Base-by-base conservation (phyloP, 2,797 vertebrate genomes). In the Cyprinella venusta region DNA sequence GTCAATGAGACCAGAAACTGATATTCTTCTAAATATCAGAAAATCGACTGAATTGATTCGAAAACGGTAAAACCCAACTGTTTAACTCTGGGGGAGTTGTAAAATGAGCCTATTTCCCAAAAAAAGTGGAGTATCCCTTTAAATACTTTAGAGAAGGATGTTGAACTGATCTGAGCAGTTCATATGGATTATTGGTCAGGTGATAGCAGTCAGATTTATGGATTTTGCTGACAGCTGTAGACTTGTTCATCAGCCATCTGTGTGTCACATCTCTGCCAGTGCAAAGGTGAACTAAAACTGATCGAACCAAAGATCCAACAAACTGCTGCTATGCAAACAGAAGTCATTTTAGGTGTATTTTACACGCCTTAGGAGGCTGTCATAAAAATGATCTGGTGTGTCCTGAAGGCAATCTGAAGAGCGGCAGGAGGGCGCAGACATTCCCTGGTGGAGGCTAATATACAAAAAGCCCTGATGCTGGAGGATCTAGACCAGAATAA, bases 381-480 rank as follows among this genome's bases (percentile, higher is more conserved):
- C 84, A 86, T 63, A 86, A 84, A 83, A 86, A 87, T 86, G 78
- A 88, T 86, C 67, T 74, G 79, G 81, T 42, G 30, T 38, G 70
- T 72, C 79, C 64, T 79, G 81, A 84, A 36, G 68, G 24, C 6
- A 70, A 74, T 86, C 52, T 80, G 70, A 81, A 76, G 64, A 79
- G 77, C 42, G 12, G 33, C 24, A 56, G 30, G 48, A 74, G 45
- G 40, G 10, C 8, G 50, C 56, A 54, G 65, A 65, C 33, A 56
- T 18, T 33, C 42, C 16, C 61, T 26, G 42, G 13, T 78, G 48
- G 19, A 26, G 65, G 56, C 15, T 48, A 77, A 67, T 50, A 63
- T 18, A 78, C 45, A 76, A 45, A 82, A 72, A 81, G 30, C 45
- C 45, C 38, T 36, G 33, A 50, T 12, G 13, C 16, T 26, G 48